phyloP scores from a whole-genome alignment of 2,888 invertebrate genomes.

The Andricus quercusramuli region DNA sequence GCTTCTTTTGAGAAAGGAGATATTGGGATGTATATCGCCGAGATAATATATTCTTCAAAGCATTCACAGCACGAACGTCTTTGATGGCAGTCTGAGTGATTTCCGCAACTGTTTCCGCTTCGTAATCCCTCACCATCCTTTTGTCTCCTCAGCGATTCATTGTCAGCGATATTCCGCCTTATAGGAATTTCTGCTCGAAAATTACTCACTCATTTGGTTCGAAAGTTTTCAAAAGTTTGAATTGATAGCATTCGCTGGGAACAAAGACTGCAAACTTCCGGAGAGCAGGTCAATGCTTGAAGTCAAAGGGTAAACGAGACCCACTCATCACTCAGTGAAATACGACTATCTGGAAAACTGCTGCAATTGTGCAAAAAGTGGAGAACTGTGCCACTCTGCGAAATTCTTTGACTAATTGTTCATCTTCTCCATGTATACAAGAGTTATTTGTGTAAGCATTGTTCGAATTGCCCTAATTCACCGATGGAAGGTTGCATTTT shows the following conservation, averaged over 20 bases:
- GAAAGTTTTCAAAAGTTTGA: neutral
- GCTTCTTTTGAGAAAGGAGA: constrained; percentile 50
- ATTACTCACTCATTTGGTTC: neutral
- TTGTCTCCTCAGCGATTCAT: constrained; percentile 52
- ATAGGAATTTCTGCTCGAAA: constrained; percentile 2
- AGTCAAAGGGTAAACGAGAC: constrained; percentile 22
- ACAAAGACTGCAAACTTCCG: constrained; percentile 2
- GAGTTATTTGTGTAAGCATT: neutral
- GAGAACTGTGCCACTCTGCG: neutral
- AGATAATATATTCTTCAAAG: constrained; percentile 68
- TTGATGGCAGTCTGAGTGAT: constrained; percentile 74
- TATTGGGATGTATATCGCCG: constrained; percentile 57
- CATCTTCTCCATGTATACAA: neutral
- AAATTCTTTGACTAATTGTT: neutral
- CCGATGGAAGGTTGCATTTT: too few relatives aligned
- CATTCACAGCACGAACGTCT: constrained; percentile 75
- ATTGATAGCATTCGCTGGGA: constrained; percentile 1
- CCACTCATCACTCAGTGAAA: neutral
- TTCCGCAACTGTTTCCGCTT: constrained; percentile 64
- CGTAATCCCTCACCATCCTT: constrained; percentile 55
- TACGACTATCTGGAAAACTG: neutral
- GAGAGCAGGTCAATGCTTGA: constrained; percentile 1
- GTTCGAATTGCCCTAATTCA: too few relatives aligned
- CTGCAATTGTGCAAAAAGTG: neutral
- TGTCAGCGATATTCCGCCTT: constrained; percentile 43